A percentile compares a stretch with the other conserved stretches of the same genome.
These are phyloP conservation scores for Psittacula cyanocephala DNA, from an alignment of 2,113 vertebrate species.

Conservation along the genomic window DNA sequence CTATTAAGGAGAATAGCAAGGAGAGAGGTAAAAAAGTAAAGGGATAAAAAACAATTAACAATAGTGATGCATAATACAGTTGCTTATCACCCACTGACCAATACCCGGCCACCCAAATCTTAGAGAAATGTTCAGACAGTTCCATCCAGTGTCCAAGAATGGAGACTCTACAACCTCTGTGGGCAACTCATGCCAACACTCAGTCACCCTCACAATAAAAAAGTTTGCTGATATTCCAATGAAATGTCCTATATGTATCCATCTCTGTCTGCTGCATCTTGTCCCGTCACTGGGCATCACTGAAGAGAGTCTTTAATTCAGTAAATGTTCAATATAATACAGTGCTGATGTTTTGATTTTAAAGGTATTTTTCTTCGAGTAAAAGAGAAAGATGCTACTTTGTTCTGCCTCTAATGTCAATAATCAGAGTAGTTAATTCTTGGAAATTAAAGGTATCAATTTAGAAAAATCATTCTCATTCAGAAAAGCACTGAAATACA, in stretches of 20 bases:
- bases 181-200: background rate
- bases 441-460: background rate
- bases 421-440: background rate
- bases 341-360: background rate
- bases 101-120: background rate
- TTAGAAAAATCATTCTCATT: background rate
- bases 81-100: background rate
- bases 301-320: background rate
- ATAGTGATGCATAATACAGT: background rate
- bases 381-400: background rate
- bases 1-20: background rate
- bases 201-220: background rate
- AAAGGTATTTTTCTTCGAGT: background rate
- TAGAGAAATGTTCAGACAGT: background rate
- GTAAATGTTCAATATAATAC: background rate
- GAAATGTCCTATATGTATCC: accelerated
- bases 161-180: background rate
- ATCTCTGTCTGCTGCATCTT: background rate
- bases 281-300: background rate
- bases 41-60: background rate
- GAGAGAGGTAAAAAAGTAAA: background rate
- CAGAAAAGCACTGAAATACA: background rate
- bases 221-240: background rate
- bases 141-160: background rate
- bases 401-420: background rate